Base-by-base conservation (phyloP, 2,113 vertebrate genomes). In the Panthera leo region DNA sequence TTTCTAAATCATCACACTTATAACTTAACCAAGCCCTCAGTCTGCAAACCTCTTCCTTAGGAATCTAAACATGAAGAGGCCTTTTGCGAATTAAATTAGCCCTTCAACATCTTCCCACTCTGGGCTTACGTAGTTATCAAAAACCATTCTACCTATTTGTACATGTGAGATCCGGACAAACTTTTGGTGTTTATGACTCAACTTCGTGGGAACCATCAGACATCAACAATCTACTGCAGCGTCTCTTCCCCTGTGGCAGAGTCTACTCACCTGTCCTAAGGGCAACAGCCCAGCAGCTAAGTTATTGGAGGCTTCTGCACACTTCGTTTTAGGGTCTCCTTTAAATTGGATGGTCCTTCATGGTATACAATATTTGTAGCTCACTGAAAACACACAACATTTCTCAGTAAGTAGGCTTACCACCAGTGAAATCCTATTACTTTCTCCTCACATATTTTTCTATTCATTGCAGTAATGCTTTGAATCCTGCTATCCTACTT, bases 1-100 rank as follows among this genome's bases (percentile, higher is more conserved):
- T 80, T 94, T 91, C 94, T 51, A 75, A 88, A 88, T 79, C 14
- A 75, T 80, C 63, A 73, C 10, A 91, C 23, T 55, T 87, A 76
- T 7, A n/a, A 84, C 34, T 70, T 78, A 65, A 65, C 34, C 23
- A 34, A 48, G 7, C 34, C 48, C 34, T 61, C 2, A 5, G 67
- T 58, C 58, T 65, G 3, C 65, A 89, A 73, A 79, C 34, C 18
- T 42, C 84, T 89, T 89, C 71, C 70, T 58, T 58, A 61, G 85
- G 48, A 89, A 29, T 53, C 45, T 88, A 78, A 76, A 92, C n/a
- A 85, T 29, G 45, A 96, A 91, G 53, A 84, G 58, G 75, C 11
- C 78, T 86, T 96, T 76, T 63, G 51, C 45, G 29, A 85, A 48
- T 67, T 94, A 88, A 75, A 85, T 39, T 16, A 88, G 91, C 23